Conservation (phyloP, 2,113 vertebrate species). For the Helogale parvula region DNA sequence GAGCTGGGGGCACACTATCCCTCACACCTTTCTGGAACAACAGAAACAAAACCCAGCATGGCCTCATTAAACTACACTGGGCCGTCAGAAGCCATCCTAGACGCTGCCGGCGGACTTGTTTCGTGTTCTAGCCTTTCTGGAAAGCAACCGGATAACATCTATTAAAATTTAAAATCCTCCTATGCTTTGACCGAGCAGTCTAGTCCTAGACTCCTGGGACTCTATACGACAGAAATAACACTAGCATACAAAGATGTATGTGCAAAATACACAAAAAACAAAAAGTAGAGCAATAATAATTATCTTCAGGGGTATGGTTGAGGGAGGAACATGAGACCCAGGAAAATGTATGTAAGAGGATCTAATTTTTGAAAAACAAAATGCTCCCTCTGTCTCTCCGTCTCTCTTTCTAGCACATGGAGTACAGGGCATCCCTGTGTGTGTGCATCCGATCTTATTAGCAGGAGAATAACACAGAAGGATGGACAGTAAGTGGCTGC, state of each 20-base stretch:
- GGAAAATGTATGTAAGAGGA: not conserved
- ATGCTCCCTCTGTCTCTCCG: not conserved
- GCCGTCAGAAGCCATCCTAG: not conserved
- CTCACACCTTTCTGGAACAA: not conserved
- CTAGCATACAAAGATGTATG: not conserved
- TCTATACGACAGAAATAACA: not conserved
- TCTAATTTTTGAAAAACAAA: conserved; percentile 4
- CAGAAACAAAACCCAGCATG: not conserved
- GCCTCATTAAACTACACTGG: not conserved
- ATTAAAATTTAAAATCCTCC: conserved; percentile 49
- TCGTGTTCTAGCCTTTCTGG: not conserved
- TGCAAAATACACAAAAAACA: not conserved
- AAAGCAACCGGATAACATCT: not conserved
- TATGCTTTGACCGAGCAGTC: not conserved
- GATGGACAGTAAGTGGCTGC: not conserved
- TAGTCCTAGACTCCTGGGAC: not conserved
- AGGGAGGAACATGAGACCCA: not conserved
- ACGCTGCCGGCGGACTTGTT: not conserved
- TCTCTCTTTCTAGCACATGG: not conserved
- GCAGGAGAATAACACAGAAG: not conserved
- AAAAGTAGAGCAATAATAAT: not conserved
- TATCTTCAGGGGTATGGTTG: not conserved
- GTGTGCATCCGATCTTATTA: not conserved
- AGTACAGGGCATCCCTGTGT: not conserved
- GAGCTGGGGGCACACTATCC: not conserved